Evolutionary conservation across 2,888 invertebrate genomes (phyloP), one percentile per base, ranked within the genome.

Genomic region (Polymixis flavicincta): DNA sequence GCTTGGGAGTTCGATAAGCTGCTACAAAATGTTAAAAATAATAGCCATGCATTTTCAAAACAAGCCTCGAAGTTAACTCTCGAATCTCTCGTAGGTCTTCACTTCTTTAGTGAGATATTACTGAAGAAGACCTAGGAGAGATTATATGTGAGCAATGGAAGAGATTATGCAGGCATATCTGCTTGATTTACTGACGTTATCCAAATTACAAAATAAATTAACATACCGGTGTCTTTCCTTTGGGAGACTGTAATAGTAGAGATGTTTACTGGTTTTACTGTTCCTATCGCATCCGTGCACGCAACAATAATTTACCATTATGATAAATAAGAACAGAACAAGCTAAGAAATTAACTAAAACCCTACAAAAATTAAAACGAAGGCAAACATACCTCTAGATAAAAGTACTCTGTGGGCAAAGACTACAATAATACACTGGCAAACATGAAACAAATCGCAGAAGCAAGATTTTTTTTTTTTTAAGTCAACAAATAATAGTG

Each of bases 241-340:
- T 2, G 96, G 96, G n/a, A 95, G 89, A 68, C 93, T 90, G 76
- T 93, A 96, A 80, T 90, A 96, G 78, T 93, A 94, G 59, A 96
- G 90, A 83, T 95, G 92, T 80, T 93, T 94, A 83, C 93, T 92
- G n/a, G 86, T 88, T 87, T 92, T 92, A 81, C 93, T 95, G 74
- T 95, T 96, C 13, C 95, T 92, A 11, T 93, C 92, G 80, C 96
- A 96, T 45, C 94, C 93, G 48, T 88, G 75, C 0, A 96, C 95
- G 84, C 95, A 95, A 80, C 96, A 96, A 82, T 96, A 95, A 83
- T 96, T 96, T 5, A 96, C 96, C 96, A 96, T 95, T 80, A 66
- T 83, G 52, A 1, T 14, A 37, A 0, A 17, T 3, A 28, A 19
- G 6, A 54, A 52, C 48, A 25, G 11, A 60, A 61, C 1, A 4